These are phyloP conservation scores for Acronicta leporina DNA, from an alignment of 2,888 invertebrate genomes.

Conservation along the genomic window DNA sequence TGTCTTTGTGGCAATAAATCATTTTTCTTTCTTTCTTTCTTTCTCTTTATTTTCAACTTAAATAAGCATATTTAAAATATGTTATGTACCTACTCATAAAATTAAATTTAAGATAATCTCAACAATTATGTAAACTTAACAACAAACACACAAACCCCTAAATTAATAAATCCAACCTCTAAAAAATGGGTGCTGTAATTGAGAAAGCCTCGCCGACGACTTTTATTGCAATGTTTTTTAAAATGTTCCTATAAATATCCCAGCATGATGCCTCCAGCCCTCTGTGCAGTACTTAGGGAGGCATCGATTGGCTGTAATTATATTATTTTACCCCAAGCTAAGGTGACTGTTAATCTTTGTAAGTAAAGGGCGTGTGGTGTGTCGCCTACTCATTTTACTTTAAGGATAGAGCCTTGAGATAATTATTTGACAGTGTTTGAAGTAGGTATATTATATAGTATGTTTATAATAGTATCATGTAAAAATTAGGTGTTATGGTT, in stretches of 20 bases:
- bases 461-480: too few species aligned
- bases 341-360: conserved; percentile 76
- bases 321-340: conserved; percentile 78
- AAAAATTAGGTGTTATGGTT: too few species aligned
- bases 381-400: conserved; percentile 63
- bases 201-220: conserved; percentile 36
- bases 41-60: too few species aligned
- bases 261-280: conserved; percentile 72
- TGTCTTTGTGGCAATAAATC: too few species aligned
- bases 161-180: conserved; percentile 32
- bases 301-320: conserved; percentile 84
- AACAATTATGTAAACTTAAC: conserved; percentile 11
- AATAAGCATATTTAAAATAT: too few species aligned
- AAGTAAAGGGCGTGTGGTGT: conserved; percentile 64
- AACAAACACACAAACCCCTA: conserved; percentile 8
- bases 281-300: conserved; percentile 66
- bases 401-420: conserved; percentile 46
- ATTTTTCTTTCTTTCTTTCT: too few species aligned
- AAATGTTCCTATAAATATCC: conserved; percentile 71
- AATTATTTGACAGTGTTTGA: conserved; percentile 31
- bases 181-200: conserved; percentile 56
- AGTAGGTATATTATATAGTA: too few species aligned
- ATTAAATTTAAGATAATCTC: conserved; percentile 3
- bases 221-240: conserved; percentile 48
- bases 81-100: background rate